Conservation (phyloP, 1,140 invertebrate species). For the Drosophila erecta region DNA sequence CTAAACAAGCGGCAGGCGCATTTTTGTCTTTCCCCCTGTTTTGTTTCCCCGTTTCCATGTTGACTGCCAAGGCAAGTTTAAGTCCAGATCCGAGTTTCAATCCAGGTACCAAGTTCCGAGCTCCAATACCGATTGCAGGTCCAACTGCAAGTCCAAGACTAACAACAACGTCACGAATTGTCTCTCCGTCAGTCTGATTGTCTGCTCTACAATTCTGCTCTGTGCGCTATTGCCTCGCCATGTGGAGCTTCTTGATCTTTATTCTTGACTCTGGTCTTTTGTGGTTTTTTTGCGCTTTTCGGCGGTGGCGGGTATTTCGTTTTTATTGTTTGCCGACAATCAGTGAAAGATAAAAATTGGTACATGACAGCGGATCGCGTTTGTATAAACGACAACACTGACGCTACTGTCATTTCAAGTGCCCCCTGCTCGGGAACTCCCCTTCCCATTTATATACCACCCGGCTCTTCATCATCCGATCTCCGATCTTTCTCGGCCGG, state of each 20-base stretch:
- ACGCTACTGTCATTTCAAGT: constrained; percentile 81
- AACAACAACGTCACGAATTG: constrained; percentile 84
- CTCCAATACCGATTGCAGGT: constrained; percentile 12
- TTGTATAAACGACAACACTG: constrained; percentile 84
- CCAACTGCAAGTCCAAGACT: constrained; percentile 71
- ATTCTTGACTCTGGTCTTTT: constrained; percentile 12
- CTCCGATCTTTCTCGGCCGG: constrained; percentile 29
- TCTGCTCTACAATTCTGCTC: constrained; percentile 75
- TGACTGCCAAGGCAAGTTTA: background rate
- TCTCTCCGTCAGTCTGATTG: constrained; percentile 65
- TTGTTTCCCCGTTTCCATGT: constrained; percentile 5
- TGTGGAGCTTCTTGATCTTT: constrained; percentile 32
- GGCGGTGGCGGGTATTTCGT: constrained; percentile 65
- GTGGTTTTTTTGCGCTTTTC: constrained; percentile 28
- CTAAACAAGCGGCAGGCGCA: constrained; percentile 53
- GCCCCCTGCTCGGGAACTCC: constrained; percentile 28
- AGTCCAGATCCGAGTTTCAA: constrained; percentile 21
- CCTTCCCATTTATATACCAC: background rate
- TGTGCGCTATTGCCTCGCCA: constrained; percentile 48
- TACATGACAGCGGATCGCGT: constrained; percentile 84
- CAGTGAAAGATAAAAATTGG: constrained; percentile 83
- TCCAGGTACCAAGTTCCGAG: constrained; percentile 16
- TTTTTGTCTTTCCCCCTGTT: constrained; percentile 55
- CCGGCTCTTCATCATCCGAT: background rate
- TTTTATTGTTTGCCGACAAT: constrained; percentile 84